Percentiles rank a stretch among this genome's conserved stretches.
Evolutionary conservation across 2,888 invertebrate species (phyloP).

Genomic region (Ypsolopha scabrella): DNA sequence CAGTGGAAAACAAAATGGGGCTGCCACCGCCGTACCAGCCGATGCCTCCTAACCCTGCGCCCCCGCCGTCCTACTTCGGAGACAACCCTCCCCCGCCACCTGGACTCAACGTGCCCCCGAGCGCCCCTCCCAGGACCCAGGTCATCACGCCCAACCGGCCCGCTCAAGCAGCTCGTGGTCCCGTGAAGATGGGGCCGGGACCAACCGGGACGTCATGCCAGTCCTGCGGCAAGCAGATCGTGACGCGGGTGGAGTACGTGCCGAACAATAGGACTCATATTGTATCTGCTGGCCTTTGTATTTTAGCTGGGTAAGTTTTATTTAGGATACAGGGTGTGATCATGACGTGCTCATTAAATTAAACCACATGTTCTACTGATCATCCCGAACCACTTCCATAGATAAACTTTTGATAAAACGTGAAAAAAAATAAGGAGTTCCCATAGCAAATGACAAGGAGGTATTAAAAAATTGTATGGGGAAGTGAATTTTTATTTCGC

Average conservation of each 20-base stretch:
- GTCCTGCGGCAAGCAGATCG: slow-evolving; percentile 48
- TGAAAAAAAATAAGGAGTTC: too few relatives aligned
- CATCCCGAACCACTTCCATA: too few relatives aligned
- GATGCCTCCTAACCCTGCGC: slow-evolving; percentile 40
- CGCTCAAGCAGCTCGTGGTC: slow-evolving; percentile 14
- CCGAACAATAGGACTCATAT: slow-evolving; percentile 59
- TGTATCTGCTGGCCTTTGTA: slow-evolving; percentile 52
- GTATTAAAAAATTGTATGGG: too few relatives aligned
- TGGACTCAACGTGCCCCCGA: slow-evolving; percentile 28
- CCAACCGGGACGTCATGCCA: slow-evolving; percentile 50
- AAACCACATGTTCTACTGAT: too few relatives aligned
- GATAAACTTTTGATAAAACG: too few relatives aligned
- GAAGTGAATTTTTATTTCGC: too few relatives aligned
- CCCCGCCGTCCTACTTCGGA: slow-evolving; percentile 58
- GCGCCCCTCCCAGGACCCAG: slow-evolving; percentile 38
- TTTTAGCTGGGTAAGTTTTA: slow-evolving; percentile 47
- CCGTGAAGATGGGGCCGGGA: slow-evolving; percentile 46
- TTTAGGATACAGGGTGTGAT: too few relatives aligned
- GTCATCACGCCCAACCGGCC: slow-evolving; percentile 32
- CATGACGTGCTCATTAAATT: too few relatives aligned
- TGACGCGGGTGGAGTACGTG: slow-evolving; percentile 53
- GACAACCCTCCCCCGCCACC: slow-evolving; percentile 47
- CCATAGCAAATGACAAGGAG: too few relatives aligned
- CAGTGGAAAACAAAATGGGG: slow-evolving; percentile 66
- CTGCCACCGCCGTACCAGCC: slow-evolving; percentile 57